Evolutionary conservation across 2,888 invertebrate species (phyloP).

Genomic region (Trimorus sp.): DNA sequence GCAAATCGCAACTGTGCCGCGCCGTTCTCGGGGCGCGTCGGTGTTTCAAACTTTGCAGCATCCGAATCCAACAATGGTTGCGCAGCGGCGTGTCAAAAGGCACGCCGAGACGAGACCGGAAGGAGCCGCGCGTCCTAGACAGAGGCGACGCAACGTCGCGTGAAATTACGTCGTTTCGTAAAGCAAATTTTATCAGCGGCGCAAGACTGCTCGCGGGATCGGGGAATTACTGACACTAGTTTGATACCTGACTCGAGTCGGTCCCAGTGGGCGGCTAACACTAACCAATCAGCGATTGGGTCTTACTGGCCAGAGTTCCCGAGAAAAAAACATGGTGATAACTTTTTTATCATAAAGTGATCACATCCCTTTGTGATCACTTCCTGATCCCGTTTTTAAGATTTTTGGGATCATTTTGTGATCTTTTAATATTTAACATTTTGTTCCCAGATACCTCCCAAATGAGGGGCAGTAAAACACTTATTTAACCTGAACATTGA

Average conservation of each 20-base stretch:
- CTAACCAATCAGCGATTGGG: conserved; percentile 39
- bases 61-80: conserved; percentile 50
- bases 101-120: conserved; percentile 35
- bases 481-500: no score
- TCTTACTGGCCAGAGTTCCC: no score
- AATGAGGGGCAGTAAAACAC: background rate
- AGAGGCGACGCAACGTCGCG: conserved; percentile 64
- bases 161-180: conserved; percentile 76
- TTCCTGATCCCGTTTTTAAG: no score
- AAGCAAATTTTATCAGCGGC: conserved; percentile 54
- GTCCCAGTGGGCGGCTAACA: conserved; percentile 12
- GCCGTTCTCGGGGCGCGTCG: conserved; percentile 30
- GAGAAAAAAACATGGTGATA: no score
- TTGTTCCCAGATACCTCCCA: no score
- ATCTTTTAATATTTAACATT: no score
- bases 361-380: no score
- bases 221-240: conserved; percentile 34
- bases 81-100: conserved; percentile 49
- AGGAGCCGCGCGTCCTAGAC: conserved; percentile 44
- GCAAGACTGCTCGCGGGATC: conserved; percentile 28
- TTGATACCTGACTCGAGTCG: conserved; percentile 21
- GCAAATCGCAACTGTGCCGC: conserved; percentile 59
- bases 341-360: no score
- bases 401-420: no score
- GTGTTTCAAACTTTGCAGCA: conserved; percentile 69